phyloP scores from a whole-genome alignment of 2,888 invertebrate species.

The Epinotia ramella region DNA sequence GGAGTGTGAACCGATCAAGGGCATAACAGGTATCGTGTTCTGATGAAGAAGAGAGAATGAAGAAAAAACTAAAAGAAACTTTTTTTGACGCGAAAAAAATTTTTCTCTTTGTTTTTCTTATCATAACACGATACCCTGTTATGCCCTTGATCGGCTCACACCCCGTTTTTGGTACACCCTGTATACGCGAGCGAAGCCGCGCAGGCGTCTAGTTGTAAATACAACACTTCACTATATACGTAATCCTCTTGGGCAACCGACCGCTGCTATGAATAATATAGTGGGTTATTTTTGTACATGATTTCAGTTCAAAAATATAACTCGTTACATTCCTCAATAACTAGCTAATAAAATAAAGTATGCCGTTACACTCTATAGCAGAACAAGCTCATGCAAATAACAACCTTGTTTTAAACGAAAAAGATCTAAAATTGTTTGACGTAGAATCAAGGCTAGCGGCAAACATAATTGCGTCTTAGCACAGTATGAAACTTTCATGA shows the following conservation, averaged over 20 bases:
- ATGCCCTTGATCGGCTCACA: no score
- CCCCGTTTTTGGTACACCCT: no score
- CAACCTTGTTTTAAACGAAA: background rate
- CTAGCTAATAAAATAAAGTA: constrained; percentile 26
- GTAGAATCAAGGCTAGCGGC: background rate
- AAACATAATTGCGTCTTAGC: background rate
- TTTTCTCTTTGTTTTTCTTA: no score
- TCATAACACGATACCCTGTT: no score
- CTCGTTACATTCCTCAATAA: constrained; percentile 22
- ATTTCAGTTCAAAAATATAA: constrained; percentile 12
- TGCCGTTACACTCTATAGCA: background rate
- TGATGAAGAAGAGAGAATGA: no score
- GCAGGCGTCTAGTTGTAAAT: background rate
- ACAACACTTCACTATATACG: background rate
- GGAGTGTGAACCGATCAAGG: no score
- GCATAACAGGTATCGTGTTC: no score
- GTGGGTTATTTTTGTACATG: constrained; percentile 12
- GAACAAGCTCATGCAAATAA: background rate
- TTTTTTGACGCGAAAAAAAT: no score
- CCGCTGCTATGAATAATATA: constrained; percentile 3
- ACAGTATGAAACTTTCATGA: background rate
- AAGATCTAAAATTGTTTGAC: background rate
- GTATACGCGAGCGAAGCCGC: no score
- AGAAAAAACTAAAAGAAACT: no score
- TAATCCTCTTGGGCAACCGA: background rate